These are phyloP conservation scores for Miichthys miiuy DNA, from an alignment of 2,797 vertebrate species.

Conservation along the genomic window DNA sequence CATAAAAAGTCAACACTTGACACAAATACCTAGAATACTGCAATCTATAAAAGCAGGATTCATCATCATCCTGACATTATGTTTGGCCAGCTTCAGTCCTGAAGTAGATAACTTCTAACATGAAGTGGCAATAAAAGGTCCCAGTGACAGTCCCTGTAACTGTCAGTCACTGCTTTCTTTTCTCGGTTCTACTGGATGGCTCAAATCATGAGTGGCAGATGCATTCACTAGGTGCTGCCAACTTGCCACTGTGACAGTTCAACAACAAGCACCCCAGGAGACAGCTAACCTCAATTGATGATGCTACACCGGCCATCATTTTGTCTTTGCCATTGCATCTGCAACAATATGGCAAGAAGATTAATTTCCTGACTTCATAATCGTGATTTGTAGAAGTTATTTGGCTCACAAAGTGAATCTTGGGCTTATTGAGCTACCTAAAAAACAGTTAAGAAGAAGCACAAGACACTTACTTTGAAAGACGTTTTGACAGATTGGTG, in stretches of 20 bases:
- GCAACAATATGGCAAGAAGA: constrained; percentile 41
- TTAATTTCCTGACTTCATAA: constrained; percentile 37
- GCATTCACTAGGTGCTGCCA: constrained; percentile 37
- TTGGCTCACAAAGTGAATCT: constrained; percentile 29
- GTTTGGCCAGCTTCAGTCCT: not conserved
- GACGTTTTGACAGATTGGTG: not conserved
- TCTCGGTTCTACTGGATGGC: constrained; percentile 3
- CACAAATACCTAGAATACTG: not conserved
- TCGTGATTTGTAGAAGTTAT: constrained; percentile 43
- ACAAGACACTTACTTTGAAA: constrained; percentile 14
- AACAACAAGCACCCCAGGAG: constrained; percentile 23
- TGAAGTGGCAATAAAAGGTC: constrained; percentile 13
- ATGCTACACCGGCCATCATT: constrained; percentile 25
- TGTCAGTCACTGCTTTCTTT: constrained; percentile 15
- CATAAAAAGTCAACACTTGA: not conserved
- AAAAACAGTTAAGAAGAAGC: constrained; percentile 16
- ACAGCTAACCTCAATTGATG: constrained; percentile 52
- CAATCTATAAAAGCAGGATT: not conserved
- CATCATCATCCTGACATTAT: not conserved
- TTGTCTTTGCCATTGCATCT: constrained; percentile 25
- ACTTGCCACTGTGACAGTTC: constrained; percentile 40
- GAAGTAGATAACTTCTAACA: not conserved
- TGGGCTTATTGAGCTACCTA: constrained; percentile 8
- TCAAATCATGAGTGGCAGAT: constrained; percentile 37
- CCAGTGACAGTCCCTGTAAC: not conserved